These are phyloP conservation scores for Cyclargus thomasi DNA, from an alignment of 1,140 invertebrate species.

Conservation along the genomic window DNA sequence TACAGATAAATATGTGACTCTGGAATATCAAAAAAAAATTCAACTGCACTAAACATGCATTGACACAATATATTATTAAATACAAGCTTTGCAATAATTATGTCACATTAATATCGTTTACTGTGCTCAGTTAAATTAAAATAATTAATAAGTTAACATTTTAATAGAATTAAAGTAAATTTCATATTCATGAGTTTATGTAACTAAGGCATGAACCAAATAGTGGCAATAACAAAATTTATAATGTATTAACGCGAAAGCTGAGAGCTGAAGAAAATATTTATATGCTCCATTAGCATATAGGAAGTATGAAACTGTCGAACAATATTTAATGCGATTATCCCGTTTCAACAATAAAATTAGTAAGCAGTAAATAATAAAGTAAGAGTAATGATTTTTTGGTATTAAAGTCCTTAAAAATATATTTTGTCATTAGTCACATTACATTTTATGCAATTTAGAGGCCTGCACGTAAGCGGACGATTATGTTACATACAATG, in stretches of 20 bases:
- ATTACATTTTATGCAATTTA: background rate
- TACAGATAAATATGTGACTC: background rate
- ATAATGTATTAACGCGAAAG: background rate
- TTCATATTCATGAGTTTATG: conserved; percentile 37
- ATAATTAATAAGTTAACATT: conserved; percentile 18
- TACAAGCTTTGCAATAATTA: background rate
- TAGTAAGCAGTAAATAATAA: too few relatives aligned
- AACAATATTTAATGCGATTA: too few relatives aligned
- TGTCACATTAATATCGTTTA: conserved; percentile 9
- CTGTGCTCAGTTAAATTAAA: background rate
- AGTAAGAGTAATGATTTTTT: too few relatives aligned
- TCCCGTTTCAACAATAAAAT: too few relatives aligned
- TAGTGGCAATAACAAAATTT: conserved; percentile 16
- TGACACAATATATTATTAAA: background rate
- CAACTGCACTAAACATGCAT: background rate
- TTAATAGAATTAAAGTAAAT: conserved; percentile 7
- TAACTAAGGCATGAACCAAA: conserved; percentile 56
- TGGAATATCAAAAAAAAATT: background rate
- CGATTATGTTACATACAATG: background rate
- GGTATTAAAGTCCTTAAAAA: background rate
- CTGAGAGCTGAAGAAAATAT: too few relatives aligned
- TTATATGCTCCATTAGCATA: too few relatives aligned
- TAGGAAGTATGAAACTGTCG: too few relatives aligned
- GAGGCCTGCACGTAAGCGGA: background rate
- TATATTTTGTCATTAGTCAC: background rate